phyloP scores from a whole-genome alignment of 2,113 vertebrate genomes.

The Anhinga rufa region DNA sequence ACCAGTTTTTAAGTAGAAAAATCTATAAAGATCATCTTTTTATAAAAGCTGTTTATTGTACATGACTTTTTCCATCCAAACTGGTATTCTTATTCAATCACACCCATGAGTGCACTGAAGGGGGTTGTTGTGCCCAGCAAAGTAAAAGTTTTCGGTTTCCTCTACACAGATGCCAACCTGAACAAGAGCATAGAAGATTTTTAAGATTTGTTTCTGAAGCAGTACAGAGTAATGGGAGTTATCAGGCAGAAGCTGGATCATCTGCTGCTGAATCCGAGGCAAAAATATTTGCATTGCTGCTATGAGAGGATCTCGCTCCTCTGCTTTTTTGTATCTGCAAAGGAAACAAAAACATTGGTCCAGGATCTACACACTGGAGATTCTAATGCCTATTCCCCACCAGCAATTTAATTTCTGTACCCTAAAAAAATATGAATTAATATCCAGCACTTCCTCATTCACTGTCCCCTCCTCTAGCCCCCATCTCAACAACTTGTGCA shows the following conservation, averaged over 20 bases:
- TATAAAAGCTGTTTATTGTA: not conserved
- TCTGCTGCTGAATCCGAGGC: slow-evolving; percentile 90
- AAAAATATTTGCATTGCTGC: slow-evolving; percentile 97
- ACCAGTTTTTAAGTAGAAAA: not conserved
- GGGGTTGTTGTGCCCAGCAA: not conserved
- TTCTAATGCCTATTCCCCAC: not conserved
- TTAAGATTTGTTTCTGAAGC: slow-evolving; percentile 97
- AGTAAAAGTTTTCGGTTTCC: not conserved
- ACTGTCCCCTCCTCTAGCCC: not conserved
- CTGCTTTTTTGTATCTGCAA: slow-evolving; percentile 90
- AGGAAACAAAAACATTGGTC: slow-evolving; percentile 29
- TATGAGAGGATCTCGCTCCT: slow-evolving; percentile 90
- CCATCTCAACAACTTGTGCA: not conserved
- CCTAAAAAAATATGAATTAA: not conserved
- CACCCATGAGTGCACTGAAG: not conserved
- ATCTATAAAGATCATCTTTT: not conserved
- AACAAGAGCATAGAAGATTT: slow-evolving; percentile 95
- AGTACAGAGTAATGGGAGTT: slow-evolving; percentile 89
- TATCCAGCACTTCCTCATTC: not conserved
- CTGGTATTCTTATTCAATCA: not conserved
- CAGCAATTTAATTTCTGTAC: not conserved
- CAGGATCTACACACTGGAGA: not conserved
- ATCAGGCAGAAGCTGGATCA: slow-evolving; percentile 87
- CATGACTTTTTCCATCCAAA: not conserved
- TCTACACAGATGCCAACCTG: slow-evolving; percentile 77